phyloP scores from a whole-genome alignment of 2,113 vertebrate species.

The Oostethus manadensis region DNA sequence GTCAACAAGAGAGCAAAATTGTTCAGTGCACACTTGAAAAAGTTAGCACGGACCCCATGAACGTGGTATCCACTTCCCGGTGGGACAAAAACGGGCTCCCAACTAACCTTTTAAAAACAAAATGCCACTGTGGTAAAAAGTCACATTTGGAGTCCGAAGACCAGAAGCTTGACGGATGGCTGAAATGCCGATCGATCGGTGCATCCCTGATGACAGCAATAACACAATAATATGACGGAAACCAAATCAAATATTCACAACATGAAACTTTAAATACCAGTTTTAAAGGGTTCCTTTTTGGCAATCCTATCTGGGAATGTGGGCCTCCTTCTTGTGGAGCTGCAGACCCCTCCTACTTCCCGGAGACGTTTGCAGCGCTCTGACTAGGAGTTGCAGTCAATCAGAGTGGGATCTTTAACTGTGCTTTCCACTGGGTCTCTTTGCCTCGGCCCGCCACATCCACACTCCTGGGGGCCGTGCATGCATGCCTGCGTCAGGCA shows the following conservation, averaged over 20 bases:
- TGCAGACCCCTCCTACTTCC: conserved; percentile 84
- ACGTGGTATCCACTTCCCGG: too few relatives aligned
- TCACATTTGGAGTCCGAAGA: too few relatives aligned
- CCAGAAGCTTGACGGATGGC: too few relatives aligned
- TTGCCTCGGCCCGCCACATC: conserved; percentile 55
- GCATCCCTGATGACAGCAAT: too few relatives aligned
- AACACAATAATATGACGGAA: not conserved
- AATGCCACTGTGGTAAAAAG: too few relatives aligned
- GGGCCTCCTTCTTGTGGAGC: conserved; percentile 73
- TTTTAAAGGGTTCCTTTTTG: not conserved
- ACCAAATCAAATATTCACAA: not conserved
- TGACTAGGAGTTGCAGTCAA: conserved; percentile 64
- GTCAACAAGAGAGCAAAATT: too few relatives aligned
- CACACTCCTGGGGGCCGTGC: conserved; percentile 44
- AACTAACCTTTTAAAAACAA: too few relatives aligned
- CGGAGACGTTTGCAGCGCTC: conserved; percentile 74
- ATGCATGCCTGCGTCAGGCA: conserved; percentile 42
- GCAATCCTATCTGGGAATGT: conserved; percentile 29
- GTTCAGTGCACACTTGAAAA: too few relatives aligned
- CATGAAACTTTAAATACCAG: not conserved
- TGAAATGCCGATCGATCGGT: too few relatives aligned
- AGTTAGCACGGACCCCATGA: too few relatives aligned
- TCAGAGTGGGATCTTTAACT: conserved; percentile 70
- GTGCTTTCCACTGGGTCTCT: conserved; percentile 63
- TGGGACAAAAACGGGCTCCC: too few relatives aligned